Conservation (phyloP, 2,113 vertebrate genomes). For the Cervus canadensis region DNA sequence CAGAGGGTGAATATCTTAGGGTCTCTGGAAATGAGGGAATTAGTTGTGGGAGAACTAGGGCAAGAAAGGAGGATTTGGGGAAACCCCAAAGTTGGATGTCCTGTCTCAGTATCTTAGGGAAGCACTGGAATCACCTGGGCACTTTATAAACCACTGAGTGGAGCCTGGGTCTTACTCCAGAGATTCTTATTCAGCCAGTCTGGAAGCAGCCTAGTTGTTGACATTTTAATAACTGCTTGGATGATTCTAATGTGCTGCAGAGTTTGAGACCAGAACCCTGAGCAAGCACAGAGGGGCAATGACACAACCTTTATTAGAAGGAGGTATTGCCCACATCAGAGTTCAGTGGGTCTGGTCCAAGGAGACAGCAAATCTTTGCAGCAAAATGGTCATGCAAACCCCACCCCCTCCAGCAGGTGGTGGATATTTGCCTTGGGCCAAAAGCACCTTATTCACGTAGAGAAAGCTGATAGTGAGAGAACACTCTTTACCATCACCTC, state of each 20-base stretch:
- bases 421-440: background rate
- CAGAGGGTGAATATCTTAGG: background rate
- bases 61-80: background rate
- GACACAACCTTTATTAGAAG: background rate
- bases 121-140: background rate
- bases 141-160: background rate
- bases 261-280: background rate
- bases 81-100: background rate
- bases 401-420: background rate
- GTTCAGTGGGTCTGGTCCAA: background rate
- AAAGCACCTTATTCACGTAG: background rate
- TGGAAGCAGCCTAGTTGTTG: background rate
- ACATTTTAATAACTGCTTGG: background rate
- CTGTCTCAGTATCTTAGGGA: background rate
- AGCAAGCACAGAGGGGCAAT: background rate
- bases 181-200: slow-evolving; percentile 1
- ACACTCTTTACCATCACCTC: background rate
- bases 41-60: background rate
- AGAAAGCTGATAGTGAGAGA: background rate
- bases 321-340: background rate
- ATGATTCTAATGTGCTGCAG: background rate
- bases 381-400: background rate
- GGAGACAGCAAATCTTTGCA: background rate
- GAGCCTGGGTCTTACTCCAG: background rate
- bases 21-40: background rate